phyloP scores from a whole-genome alignment of 1,140 invertebrate species.

The Oreohelix idahoensis region DNA sequence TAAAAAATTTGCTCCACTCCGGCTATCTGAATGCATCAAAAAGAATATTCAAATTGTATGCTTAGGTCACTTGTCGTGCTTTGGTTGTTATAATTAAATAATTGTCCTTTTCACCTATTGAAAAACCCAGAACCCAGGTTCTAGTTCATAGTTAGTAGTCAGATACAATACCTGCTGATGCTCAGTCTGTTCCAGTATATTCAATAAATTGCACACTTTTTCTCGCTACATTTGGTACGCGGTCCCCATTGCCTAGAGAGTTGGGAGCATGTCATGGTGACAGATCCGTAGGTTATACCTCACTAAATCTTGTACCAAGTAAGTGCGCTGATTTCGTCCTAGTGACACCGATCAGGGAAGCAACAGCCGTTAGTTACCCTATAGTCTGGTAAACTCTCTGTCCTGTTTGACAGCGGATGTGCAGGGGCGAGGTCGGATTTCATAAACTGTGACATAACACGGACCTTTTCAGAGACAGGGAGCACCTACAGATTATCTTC shows the following conservation, averaged over 20 bases:
- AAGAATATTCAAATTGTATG: not conserved
- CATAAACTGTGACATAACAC: not conserved
- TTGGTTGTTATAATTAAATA: not conserved
- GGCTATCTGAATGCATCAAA: no score
- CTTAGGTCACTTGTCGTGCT: not conserved
- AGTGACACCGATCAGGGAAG: not conserved
- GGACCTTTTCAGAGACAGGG: constrained; percentile 55
- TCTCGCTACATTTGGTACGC: constrained; percentile 1
- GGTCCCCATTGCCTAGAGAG: not conserved
- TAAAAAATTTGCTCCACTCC: not conserved
- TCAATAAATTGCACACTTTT: not conserved
- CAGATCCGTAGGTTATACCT: constrained; percentile 25
- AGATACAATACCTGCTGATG: not conserved
- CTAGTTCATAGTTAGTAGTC: not conserved
- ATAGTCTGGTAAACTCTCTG: not conserved
- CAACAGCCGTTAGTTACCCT: not conserved
- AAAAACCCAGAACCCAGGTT: not conserved
- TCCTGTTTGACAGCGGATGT: not conserved
- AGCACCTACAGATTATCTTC: constrained; percentile 61
- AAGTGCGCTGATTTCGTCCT: not conserved
- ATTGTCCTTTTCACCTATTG: constrained; percentile 18
- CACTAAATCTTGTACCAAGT: not conserved
- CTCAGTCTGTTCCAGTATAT: not conserved
- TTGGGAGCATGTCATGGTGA: constrained; percentile 13
- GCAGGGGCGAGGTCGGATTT: not conserved